Evolutionary conservation across 2,888 invertebrate species (phyloP).

Genomic region (Conchocele bisecta): DNA sequence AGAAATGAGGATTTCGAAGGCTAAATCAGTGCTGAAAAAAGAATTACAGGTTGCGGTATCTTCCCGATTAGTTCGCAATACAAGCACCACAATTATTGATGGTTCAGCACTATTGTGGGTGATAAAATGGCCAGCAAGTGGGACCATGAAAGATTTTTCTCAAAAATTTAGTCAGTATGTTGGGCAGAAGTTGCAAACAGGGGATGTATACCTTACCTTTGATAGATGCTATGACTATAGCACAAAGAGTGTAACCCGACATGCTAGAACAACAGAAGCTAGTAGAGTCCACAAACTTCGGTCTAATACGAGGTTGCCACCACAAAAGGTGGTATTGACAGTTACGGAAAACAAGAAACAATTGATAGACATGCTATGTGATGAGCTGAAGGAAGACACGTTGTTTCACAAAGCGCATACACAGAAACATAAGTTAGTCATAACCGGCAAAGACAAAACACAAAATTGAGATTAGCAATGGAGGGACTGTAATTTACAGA

Average conservation of each 20-base stretch:
- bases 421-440: background rate
- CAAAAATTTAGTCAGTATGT: too few relatives aligned
- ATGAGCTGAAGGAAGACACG: background rate
- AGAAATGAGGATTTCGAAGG: constrained; percentile 11
- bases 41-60: background rate
- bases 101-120: background rate
- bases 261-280: too few relatives aligned
- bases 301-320: too few relatives aligned
- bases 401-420: background rate
- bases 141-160: too few relatives aligned
- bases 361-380: too few relatives aligned
- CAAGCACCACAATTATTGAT: background rate
- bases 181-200: too few relatives aligned
- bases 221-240: too few relatives aligned
- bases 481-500: background rate
- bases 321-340: too few relatives aligned
- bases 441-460: background rate
- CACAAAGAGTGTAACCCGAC: too few relatives aligned
- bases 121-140: background rate
- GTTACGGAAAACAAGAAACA: too few relatives aligned
- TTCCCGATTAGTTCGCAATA: background rate
- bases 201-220: too few relatives aligned
- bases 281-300: too few relatives aligned
- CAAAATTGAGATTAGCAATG: background rate
- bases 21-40: constrained; percentile 11